Conservation (phyloP, 1,140 invertebrate genomes). For the Tyrophagus putrescentiae region DNA sequence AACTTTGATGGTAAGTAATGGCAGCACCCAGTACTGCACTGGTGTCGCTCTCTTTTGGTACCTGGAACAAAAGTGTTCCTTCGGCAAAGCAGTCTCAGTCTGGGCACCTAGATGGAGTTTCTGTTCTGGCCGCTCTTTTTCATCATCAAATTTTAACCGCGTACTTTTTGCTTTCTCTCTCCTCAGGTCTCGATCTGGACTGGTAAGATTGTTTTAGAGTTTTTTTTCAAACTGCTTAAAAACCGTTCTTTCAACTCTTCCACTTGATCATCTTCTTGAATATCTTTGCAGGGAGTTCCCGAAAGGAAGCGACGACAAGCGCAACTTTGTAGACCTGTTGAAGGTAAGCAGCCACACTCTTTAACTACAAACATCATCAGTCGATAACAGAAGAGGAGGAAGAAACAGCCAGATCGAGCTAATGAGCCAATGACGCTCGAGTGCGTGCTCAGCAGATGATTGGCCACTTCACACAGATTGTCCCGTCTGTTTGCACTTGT, state of each 20-base stretch:
- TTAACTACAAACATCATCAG: too few species aligned
- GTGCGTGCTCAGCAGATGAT: too few species aligned
- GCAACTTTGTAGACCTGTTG: conserved; percentile 71
- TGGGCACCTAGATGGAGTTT: too few species aligned
- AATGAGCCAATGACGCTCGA: too few species aligned
- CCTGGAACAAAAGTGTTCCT: too few species aligned
- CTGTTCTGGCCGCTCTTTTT: too few species aligned
- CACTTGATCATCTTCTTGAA: conserved; percentile 43
- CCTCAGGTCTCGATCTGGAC: conserved; percentile 24
- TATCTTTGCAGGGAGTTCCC: conserved; percentile 94
- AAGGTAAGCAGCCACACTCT: conserved; percentile 57
- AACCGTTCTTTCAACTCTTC: not conserved
- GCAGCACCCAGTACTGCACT: not conserved
- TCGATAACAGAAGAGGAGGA: too few species aligned
- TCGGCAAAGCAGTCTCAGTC: too few species aligned
- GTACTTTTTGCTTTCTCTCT: conserved; percentile 30
- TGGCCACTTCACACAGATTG: too few species aligned
- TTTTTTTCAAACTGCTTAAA: not conserved
- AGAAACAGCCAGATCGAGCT: too few species aligned
- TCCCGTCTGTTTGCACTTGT: too few species aligned
- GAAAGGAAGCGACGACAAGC: conserved; percentile 78
- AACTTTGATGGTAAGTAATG: conserved; percentile 43
- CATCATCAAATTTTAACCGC: too few species aligned
- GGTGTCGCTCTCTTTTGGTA: not conserved
- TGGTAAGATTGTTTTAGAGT: not conserved